Base-by-base conservation (phyloP, 2,797 vertebrate species). In the Lithobates sylvaticus region DNA sequence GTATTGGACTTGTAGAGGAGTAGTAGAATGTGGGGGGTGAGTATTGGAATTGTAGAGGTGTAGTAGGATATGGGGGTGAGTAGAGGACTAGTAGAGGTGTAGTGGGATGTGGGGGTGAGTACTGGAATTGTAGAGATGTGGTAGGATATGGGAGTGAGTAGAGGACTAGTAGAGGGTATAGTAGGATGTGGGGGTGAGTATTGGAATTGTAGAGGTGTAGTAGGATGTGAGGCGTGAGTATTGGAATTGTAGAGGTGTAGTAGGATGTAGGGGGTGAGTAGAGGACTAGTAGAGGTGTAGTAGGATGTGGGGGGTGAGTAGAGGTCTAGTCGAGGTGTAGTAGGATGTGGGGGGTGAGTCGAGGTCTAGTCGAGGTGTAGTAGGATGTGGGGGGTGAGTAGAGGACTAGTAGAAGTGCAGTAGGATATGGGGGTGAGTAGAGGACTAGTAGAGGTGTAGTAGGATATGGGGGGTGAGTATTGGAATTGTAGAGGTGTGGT, bases 321-420 rank as follows among this genome's bases (percentile, higher is more conserved):
- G 0, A 13, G 15, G 73, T 5, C 3, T 13, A 1, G 54, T 39
- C 32, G 71, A 16, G 26, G 75, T 44, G 74, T n/a, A 42, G 23
- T 36, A n/a, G 32, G 58, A 71, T 71, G 23, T 71, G 76, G 78
- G 64, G 16, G n/a, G n/a, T n/a, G n/a, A n/a, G 72, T 27, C 50
- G 23, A 13, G 29, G 76, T 50, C 54, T 29, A 36, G 36, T 36
- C 3, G 36, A 7, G 36, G 36, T 80, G 78, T 39, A 64, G 61
- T 44, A 42, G 27, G 47, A 58, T 36, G 32, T 21, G 42, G 36
- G 3, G 64, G 78, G 61, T 26, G 21, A 78, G 58, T n/a, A 26
- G n/a, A n/a, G n/a, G 29, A 29, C 29, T 29, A 29, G 29, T 2
- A 29, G 42, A 32, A 18, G 29, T 36, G 36, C n/a, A 72, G 16